Conservation (phyloP, 2,888 invertebrate species). For the Eristalis intricaria region DNA sequence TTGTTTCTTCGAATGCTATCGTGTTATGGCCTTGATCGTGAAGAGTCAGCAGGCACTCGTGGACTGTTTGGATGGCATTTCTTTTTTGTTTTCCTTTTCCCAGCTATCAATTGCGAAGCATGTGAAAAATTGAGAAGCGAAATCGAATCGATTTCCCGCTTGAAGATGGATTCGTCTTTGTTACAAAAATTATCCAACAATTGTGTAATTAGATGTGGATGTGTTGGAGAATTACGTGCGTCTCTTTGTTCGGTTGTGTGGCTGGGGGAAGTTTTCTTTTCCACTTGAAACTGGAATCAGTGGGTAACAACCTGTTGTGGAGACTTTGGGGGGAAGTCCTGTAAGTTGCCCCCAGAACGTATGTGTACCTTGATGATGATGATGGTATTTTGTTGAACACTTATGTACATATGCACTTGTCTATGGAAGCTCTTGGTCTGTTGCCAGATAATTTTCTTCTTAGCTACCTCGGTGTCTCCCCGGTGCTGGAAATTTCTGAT, state of each 20-base stretch:
- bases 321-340: background rate
- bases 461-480: too few relatives aligned
- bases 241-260: background rate
- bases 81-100: background rate
- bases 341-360: too few relatives aligned
- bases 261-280: background rate
- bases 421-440: too few relatives aligned
- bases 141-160: background rate
- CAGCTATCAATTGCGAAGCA: background rate
- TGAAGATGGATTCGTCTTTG: background rate
- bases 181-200: background rate
- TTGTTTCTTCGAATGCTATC: background rate
- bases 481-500: too few relatives aligned
- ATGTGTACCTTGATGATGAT: too few relatives aligned
- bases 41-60: background rate
- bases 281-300: background rate
- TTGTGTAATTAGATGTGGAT: background rate
- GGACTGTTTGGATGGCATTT: background rate
- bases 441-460: too few relatives aligned
- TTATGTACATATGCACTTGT: too few relatives aligned
- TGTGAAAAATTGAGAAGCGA: background rate
- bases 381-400: too few relatives aligned
- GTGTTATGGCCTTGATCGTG: constrained; percentile 7
- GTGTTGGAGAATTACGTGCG: background rate
- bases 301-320: background rate